Evolutionary conservation across 2,888 invertebrate genomes (phyloP), one percentile per base, ranked within the genome.

Genomic region (Cheilosia grossa): DNA sequence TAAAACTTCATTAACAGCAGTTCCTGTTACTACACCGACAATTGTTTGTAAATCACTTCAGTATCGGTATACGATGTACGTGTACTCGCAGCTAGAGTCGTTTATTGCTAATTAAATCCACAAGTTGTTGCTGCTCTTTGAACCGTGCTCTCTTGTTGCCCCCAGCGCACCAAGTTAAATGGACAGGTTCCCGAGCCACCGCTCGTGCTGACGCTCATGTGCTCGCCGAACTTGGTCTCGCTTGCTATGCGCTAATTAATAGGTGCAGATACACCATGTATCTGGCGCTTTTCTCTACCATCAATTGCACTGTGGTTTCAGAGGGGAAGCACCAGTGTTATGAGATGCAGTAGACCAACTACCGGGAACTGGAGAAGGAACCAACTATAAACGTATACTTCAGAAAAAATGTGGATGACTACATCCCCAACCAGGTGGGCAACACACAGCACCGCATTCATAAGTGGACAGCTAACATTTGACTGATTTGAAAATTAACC

Each of bases 21-120:
- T 61, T 67, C 51, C 47, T 59, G 54, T 59, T 40, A 47, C n/a
- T 42, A 21, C 47, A 30, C 47, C 15, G 24, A 44, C 13, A 30
- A 27, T 47, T 47, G 63, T 47, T 30, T 70, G 37, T 30, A 44
- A 56, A 33, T 33, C n/a, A n/a, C 47, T 49, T 13, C 15, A 24
- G 40, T 13, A 17, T 33, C 47, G 21, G 58, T 37, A 44, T 63
- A 67, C 47, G n/a, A 49, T 37, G 44, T 63, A 74, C 61, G 6
- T 21, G 37, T 37, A 30, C 19, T 4, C 10, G 21, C 24, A 59
- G 6, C 59, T 42, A 30, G 24, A 61, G 17, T 30, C 24, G 49
- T 69, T 83, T 67, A 69, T 58, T 21, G 51, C 74, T 79, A 83
- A 83, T 83, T 79, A 83, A 83, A 82, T 78, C 82, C 79, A 83